Evolutionary conservation across 2,113 vertebrate species (phyloP).

Genomic region (Labrus mixtus): DNA sequence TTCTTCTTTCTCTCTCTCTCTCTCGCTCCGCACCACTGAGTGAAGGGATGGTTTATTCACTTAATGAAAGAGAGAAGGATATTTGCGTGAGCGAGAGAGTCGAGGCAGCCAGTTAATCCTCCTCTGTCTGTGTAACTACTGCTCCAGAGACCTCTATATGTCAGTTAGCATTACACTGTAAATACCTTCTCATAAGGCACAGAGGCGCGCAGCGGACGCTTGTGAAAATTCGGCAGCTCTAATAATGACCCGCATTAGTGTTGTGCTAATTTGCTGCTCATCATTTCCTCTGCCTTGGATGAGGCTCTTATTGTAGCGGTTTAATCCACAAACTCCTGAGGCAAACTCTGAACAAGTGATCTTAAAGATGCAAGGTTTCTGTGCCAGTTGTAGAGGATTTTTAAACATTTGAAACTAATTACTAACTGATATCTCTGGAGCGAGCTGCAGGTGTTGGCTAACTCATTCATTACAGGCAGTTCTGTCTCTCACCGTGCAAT

Average conservation of each 20-base stretch:
- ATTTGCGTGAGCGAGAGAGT: slow-evolving; percentile 64
- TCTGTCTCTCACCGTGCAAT: slow-evolving; percentile 27
- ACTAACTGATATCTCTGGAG: slow-evolving; percentile 49
- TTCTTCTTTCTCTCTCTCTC: slow-evolving; percentile 13
- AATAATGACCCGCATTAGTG: slow-evolving; percentile 73
- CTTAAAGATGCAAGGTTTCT: slow-evolving; percentile 17
- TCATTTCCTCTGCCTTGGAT: slow-evolving; percentile 34
- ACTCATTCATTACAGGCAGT: slow-evolving; percentile 57
- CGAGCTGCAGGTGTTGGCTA: slow-evolving; percentile 64
- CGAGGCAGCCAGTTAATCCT: slow-evolving; percentile 70
- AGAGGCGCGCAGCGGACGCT: slow-evolving; percentile 60
- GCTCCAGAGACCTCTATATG: slow-evolving; percentile 77
- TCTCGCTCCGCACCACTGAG: slow-evolving; percentile 53
- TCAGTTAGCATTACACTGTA: slow-evolving; percentile 79
- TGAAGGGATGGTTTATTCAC: slow-evolving; percentile 77
- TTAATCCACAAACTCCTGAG: slow-evolving; percentile 58
- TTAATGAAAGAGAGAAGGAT: slow-evolving; percentile 75
- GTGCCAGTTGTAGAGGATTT: slow-evolving; percentile 17
- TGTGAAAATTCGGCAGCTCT: slow-evolving; percentile 60
- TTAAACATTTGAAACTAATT: slow-evolving; percentile 59
- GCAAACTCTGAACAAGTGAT: slow-evolving; percentile 36
- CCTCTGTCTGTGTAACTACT: slow-evolving; percentile 64
- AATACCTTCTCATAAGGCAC: slow-evolving; percentile 67
- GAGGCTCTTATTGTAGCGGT: slow-evolving; percentile 44
- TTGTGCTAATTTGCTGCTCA: slow-evolving; percentile 71